Evolutionary conservation across 2,888 invertebrate species (phyloP).

Genomic region (Scaptomyza caliginosa): DNA sequence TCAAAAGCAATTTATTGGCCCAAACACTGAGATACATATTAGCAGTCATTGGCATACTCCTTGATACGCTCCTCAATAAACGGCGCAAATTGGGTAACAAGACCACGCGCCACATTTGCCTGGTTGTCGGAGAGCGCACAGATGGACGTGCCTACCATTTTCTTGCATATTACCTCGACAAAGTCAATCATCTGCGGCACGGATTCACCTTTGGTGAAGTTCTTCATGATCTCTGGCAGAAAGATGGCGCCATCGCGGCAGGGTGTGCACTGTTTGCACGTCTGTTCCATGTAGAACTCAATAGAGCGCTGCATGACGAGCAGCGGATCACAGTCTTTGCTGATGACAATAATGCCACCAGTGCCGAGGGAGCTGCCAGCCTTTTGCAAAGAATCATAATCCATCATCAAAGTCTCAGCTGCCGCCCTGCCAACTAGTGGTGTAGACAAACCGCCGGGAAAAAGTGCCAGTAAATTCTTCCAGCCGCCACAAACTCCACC

Average conservation of each 20-base stretch:
- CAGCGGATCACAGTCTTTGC: constrained; percentile 97
- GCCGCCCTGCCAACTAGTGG: constrained; percentile 96
- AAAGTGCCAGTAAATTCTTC: constrained; percentile 97
- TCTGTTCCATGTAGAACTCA: constrained; percentile 98
- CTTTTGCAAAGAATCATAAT: constrained; percentile 96
- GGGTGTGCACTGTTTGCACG: constrained; percentile 99
- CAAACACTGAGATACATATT: constrained; percentile 4
- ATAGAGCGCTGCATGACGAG: constrained; percentile 97
- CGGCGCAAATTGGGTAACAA: constrained; percentile 96
- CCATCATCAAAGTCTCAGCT: constrained; percentile 96
- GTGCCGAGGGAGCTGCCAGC: constrained; percentile 97
- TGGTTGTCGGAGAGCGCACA: constrained; percentile 98
- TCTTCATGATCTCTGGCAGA: constrained; percentile 93
- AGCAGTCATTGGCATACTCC: constrained; percentile 81
- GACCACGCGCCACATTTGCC: constrained; percentile 98
- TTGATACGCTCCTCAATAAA: constrained; percentile 93
- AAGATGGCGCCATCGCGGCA: constrained; percentile 97
- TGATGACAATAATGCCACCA: constrained; percentile 99
- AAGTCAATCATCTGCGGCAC: constrained; percentile 97
- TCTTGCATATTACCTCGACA: constrained; percentile 98
- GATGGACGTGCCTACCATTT: constrained; percentile 98
- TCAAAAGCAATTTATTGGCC: constrained; percentile 45
- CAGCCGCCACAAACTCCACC: constrained; percentile 98
- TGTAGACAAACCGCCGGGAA: constrained; percentile 98
- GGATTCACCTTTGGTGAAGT: constrained; percentile 94